These are phyloP conservation scores for Sympetrum striolatum DNA, from an alignment of 2,888 invertebrate species.

Conservation along the genomic window DNA sequence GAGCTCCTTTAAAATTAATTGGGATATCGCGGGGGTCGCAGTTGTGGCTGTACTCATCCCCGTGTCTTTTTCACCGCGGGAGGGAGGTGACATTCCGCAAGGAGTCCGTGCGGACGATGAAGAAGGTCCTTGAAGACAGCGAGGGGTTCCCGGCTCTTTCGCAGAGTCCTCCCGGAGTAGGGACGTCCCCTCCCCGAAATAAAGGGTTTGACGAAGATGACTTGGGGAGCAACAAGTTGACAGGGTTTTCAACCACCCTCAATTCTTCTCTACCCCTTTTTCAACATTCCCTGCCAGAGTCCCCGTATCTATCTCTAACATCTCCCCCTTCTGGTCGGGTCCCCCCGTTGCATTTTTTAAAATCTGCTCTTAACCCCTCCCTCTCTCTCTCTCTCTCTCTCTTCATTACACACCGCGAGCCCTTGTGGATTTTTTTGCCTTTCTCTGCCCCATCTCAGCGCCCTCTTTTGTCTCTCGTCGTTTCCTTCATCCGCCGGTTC, in stretches of 20 bases:
- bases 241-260: not conserved
- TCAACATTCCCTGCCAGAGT: too few species aligned
- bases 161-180: not conserved
- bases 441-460: not conserved
- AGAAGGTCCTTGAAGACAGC: not conserved
- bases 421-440: not conserved
- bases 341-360: not conserved
- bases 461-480: not conserved
- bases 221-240: conserved; percentile 32
- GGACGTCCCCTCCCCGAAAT: not conserved
- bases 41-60: not conserved
- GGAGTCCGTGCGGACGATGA: not conserved
- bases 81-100: not conserved
- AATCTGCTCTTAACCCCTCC: not conserved
- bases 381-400: not conserved
- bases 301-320: not conserved
- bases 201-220: conserved; percentile 14
- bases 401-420: not conserved
- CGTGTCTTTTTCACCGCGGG: not conserved
- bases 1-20: not conserved
- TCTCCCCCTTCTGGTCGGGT: not conserved
- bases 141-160: not conserved
- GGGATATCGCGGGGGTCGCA: not conserved
- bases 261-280: not conserved
- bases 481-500: not conserved